Evolutionary conservation across 2,113 vertebrate genomes (phyloP).

Genomic region (Ivindomyrus marchei): DNA sequence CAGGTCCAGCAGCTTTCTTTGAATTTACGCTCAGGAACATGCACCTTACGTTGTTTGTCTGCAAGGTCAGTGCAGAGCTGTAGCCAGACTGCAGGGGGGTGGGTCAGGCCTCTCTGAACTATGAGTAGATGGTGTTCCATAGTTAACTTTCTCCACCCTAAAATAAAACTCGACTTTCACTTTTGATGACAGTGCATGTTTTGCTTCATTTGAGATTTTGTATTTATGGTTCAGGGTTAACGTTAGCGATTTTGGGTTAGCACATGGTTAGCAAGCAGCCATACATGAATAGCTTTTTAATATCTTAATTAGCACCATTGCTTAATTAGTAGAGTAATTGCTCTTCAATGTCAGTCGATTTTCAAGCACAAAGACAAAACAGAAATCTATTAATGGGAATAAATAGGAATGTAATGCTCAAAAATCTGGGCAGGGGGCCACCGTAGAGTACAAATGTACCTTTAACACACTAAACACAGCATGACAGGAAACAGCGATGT

Average conservation of each 20-base stretch:
- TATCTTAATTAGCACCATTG: not conserved
- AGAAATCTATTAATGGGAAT: not conserved
- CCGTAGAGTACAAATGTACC: not conserved
- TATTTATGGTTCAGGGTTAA: not conserved
- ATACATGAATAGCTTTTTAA: not conserved
- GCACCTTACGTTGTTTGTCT: not conserved
- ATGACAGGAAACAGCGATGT: not conserved
- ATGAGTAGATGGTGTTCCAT: not conserved
- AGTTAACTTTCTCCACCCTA: not conserved
- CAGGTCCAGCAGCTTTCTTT: not conserved
- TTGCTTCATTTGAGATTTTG: not conserved
- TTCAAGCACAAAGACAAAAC: not conserved
- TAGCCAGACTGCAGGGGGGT: not conserved
- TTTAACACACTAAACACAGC: not conserved
- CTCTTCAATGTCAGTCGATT: not conserved
- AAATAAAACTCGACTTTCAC: not conserved
- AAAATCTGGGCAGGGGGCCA: not conserved
- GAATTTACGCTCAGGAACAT: not conserved
- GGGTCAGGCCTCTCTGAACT: not conserved
- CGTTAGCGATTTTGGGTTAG: not conserved
- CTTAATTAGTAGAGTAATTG: not conserved
- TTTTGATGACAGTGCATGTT: not conserved
- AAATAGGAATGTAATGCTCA: not conserved
- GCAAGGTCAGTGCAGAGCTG: not conserved
- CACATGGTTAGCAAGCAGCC: not conserved